Conservation (phyloP, 2,113 vertebrate species). For the Mormyrus iriodes region DNA sequence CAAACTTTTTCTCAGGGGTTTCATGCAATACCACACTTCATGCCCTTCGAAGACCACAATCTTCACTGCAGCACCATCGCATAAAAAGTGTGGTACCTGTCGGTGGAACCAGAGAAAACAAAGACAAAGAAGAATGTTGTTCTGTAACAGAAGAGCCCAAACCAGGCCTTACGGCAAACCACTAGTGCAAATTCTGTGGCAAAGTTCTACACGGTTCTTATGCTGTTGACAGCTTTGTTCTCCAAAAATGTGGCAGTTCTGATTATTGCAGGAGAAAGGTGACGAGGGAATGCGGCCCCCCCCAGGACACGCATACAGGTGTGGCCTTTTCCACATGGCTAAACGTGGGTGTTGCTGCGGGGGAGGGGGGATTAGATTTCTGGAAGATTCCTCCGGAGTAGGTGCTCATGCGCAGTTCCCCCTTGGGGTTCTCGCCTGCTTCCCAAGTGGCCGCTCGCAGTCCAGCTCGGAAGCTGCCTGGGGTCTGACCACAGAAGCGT, state of each 20-base stretch:
- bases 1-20: background rate
- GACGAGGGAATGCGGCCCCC: background rate
- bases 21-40: background rate
- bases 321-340: background rate
- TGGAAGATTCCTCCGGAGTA: too few relatives aligned
- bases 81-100: background rate
- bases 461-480: background rate
- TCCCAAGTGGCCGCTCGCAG: background rate
- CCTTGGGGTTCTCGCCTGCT: too few relatives aligned
- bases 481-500: background rate
- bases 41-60: background rate
- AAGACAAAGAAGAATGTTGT: background rate
- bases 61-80: background rate
- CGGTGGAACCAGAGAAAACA: background rate
- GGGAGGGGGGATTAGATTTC: background rate
- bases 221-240: background rate
- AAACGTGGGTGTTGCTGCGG: background rate
- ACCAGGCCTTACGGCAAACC: background rate
- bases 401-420: background rate
- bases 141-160: background rate
- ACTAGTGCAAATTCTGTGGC: conserved; percentile 11
- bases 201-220: background rate
- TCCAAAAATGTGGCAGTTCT: background rate
- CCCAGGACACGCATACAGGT: background rate
- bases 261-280: conserved; percentile 17